Percentiles rank a stretch among this genome's conserved stretches.
These are phyloP conservation scores for Chromobotia macracanthus DNA, from an alignment of 2,797 vertebrate species.

Conservation along the genomic window DNA sequence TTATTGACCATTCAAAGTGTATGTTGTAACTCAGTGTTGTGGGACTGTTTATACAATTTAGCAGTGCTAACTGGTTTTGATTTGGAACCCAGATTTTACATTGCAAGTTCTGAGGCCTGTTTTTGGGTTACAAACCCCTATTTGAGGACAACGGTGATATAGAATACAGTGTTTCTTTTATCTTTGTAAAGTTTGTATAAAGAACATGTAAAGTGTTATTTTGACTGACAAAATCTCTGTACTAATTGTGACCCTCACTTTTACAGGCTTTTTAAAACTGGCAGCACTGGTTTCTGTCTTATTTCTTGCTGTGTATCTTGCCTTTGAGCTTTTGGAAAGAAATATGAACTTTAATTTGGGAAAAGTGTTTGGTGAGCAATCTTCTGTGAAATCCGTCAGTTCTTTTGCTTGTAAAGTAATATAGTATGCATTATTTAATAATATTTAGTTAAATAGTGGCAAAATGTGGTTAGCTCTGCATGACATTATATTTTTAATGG, in stretches of 20 bases:
- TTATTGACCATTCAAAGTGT: neutral
- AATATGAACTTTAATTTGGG: slow-evolving; percentile 85
- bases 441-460: no score
- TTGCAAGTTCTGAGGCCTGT: no score
- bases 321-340: slow-evolving; percentile 90
- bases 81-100: neutral
- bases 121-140: no score
- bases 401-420: no score
- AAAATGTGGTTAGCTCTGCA: no score
- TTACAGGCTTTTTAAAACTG: slow-evolving; percentile 85
- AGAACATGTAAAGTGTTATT: neutral
- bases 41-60: neutral
- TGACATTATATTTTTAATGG: neutral
- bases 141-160: no score
- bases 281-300: slow-evolving; percentile 80
- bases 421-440: no score
- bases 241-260: neutral
- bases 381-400: neutral
- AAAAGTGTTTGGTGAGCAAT: slow-evolving; percentile 86
- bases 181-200: no score
- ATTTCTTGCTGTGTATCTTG: slow-evolving; percentile 87
- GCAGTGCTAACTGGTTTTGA: neutral
- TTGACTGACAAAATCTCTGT: neutral
- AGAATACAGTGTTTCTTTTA: no score
- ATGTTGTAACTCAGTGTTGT: neutral